A percentile compares a stretch with the other conserved stretches of the same genome.
phyloP scores from a whole-genome alignment of 2,888 invertebrate genomes.

The Caenorhabditis plicata region DNA sequence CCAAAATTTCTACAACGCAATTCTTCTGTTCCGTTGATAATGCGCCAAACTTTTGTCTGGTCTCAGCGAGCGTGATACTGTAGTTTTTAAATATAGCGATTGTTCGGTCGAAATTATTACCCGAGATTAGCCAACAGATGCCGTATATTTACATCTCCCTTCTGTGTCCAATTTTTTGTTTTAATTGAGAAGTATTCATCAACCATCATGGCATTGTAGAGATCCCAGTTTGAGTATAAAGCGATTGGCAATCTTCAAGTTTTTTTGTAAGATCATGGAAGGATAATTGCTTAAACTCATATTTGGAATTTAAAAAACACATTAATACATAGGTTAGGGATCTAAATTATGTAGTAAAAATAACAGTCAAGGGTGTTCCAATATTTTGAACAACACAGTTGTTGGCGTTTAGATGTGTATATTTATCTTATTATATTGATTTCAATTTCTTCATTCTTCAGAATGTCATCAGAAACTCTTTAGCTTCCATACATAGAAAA shows the following conservation, averaged over 20 bases:
- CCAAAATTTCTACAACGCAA: conserved; percentile 49
- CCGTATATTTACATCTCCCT: conserved; percentile 50
- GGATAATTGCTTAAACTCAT: no score
- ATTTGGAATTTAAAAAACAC: no score
- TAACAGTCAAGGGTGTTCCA: no score
- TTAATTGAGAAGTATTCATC: conserved; percentile 54
- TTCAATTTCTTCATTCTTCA: no score
- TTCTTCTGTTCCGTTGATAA: conserved; percentile 47
- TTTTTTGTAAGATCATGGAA: neutral
- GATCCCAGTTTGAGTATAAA: conserved; percentile 57
- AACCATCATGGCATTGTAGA: conserved; percentile 52
- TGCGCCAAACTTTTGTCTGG: conserved; percentile 47
- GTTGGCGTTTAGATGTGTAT: no score
- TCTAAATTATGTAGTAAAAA: no score
- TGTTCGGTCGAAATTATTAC: conserved; percentile 6
- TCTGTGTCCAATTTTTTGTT: conserved; percentile 58
- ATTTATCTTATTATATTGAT: no score
- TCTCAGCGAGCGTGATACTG: conserved; percentile 56
- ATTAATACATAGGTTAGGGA: no score
- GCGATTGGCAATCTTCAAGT: conserved; percentile 49
- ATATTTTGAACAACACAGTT: no score
- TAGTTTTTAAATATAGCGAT: conserved; percentile 9
- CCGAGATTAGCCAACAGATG: conserved; percentile 42
- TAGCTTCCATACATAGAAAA: no score
- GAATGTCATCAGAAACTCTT: no score